A percentile compares a stretch with the other conserved stretches of the same genome.
Conservation (phyloP, 30 jellyfish, hydroid and myxozoan genomes). For the Pelagia noctiluca region DNA sequence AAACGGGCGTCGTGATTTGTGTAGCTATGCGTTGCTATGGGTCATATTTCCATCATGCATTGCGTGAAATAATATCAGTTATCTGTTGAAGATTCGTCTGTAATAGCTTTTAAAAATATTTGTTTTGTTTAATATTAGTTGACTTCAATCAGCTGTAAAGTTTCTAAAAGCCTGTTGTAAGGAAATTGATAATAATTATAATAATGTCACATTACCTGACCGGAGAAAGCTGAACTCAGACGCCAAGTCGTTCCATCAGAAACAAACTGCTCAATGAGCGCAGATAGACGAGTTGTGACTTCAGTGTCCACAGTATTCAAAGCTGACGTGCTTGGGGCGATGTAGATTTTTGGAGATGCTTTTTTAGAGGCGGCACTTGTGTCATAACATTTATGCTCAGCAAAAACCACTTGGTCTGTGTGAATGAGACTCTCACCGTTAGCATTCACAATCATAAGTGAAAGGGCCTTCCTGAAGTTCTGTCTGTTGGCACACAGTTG, state of each 20-base stretch:
- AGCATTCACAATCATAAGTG: constrained; percentile 24
- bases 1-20: too few relatives aligned
- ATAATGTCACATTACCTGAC: constrained; percentile 41
- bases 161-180: too few relatives aligned
- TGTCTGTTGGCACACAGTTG: constrained; percentile 31
- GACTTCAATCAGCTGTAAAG: too few relatives aligned
- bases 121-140: too few relatives aligned
- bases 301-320: constrained; percentile 29
- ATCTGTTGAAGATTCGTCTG: too few relatives aligned
- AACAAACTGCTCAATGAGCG: constrained; percentile 52
- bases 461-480: constrained; percentile 29
- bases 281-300: constrained; percentile 54
- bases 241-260: constrained; percentile 85
- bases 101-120: too few relatives aligned
- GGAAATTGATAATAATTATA: too few relatives aligned
- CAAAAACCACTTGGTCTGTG: constrained; percentile 46
- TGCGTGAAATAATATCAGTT: too few relatives aligned
- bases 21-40: too few relatives aligned
- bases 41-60: too few relatives aligned
- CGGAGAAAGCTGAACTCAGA: constrained; percentile 65
- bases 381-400: constrained; percentile 31
- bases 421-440: not conserved
- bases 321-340: constrained; percentile 29
- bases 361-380: not conserved
- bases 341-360: constrained; percentile 22